phyloP scores from a whole-genome alignment of 2,113 vertebrate genomes.

The Cairina moschata region DNA sequence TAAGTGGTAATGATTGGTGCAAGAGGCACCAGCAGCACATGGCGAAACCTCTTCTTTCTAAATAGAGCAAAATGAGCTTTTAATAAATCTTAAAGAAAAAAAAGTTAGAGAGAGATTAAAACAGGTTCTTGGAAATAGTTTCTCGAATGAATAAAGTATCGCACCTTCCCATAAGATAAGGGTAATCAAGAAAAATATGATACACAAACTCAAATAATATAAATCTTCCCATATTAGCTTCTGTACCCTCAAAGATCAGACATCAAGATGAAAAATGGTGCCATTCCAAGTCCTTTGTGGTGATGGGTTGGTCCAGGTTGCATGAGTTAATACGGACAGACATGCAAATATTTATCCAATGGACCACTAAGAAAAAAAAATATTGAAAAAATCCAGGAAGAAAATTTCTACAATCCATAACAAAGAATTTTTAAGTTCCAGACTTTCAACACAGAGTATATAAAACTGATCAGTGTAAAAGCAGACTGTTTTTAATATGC shows the following conservation, averaged over 20 bases:
- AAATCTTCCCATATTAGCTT: background rate
- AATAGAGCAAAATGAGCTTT: background rate
- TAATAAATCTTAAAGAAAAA: background rate
- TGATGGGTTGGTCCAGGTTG: background rate
- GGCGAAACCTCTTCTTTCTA: background rate
- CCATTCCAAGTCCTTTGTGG: background rate
- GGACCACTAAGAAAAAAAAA: background rate
- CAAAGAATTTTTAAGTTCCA: background rate
- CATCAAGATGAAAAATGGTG: background rate
- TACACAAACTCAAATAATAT: background rate
- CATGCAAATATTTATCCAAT: background rate
- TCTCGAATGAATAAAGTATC: background rate
- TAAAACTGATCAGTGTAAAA: background rate
- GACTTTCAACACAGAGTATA: background rate
- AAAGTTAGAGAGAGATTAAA: background rate
- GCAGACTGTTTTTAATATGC: background rate
- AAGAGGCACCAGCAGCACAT: background rate
- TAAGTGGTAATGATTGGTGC: background rate
- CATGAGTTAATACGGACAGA: background rate
- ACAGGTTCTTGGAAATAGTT: background rate
- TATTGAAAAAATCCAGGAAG: background rate
- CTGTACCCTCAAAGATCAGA: background rate
- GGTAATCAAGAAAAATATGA: background rate
- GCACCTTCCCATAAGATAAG: background rate
- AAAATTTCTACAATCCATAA: background rate